Base-by-base conservation (phyloP, 2,113 vertebrate species). In the Campylomormyrus numenius region DNA sequence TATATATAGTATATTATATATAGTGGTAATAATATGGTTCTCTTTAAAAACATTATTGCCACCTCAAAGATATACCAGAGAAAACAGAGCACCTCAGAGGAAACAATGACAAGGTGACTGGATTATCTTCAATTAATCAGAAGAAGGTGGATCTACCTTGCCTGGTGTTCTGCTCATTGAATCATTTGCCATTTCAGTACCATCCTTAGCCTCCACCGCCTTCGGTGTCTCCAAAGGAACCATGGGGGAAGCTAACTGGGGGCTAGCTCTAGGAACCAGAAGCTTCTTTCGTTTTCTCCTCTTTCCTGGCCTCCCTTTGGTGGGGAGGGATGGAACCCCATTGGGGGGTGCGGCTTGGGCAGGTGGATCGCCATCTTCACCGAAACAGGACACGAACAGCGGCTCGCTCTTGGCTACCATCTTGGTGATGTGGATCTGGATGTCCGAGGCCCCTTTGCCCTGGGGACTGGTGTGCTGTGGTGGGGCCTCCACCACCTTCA, bases 361-460 rank as follows among this genome's bases (percentile, higher is more conserved):
- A 8, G 92, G 90, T 45, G 96, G 96, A 31, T 95, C 96, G 83
- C 92, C 92, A 27, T 97, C 97, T 39, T 96, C 97, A 90, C 96
- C 97, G 62, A 97, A 97, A 52, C 96, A 97, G 77, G 97, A 97
- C 9, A 97, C 96, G 21, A 98, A 97, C 3, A 94, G 94, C 53
- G 97, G 96, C 35, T 97, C 98, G 91, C 95, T 95, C 10, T 97
- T 97, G 95, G 97, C 95, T 88, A 98, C 97, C 80, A 96, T 97
- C 92, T 98, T 97, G 85, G 98, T 99, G 93, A 99, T 96, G 89
- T 97, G 97, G 91, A 97, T 96, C 91, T 98, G 97, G 46, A 98
- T 96, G 89, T 98, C 97, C 0, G 97, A 97, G 90, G 97, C 95
- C 90, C 95, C 95, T 92, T 97, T 98, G 93, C 95, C 95, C 83